These are phyloP conservation scores for Bubo blakistoni DNA, from an alignment of 2,113 vertebrate genomes.

Conservation along the genomic window DNA sequence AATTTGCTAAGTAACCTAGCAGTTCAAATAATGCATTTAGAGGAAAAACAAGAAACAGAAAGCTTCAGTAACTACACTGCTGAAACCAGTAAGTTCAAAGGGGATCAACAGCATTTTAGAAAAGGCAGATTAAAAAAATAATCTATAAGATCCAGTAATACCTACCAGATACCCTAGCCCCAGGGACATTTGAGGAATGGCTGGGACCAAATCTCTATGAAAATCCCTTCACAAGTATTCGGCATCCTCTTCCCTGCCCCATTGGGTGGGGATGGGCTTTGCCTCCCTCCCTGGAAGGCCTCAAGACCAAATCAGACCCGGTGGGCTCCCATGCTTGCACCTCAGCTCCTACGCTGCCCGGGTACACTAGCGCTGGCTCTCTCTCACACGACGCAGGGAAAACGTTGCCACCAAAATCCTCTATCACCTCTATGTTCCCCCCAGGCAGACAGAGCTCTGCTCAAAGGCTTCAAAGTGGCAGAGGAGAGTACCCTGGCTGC, in stretches of 20 bases:
- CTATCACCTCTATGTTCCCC: background rate
- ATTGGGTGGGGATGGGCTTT: background rate
- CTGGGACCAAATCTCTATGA: background rate
- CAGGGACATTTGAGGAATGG: background rate
- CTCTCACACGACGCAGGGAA: background rate
- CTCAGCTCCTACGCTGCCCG: background rate
- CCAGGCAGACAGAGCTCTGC: background rate
- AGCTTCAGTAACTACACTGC: background rate
- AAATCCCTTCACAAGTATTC: background rate
- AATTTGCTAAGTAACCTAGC: background rate
- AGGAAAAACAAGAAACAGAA: background rate
- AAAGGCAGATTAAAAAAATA: background rate
- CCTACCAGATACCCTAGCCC: background rate
- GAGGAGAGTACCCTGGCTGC: background rate
- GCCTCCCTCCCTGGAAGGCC: background rate
- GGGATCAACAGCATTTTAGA: background rate
- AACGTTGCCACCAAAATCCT: background rate
- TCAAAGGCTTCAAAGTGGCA: background rate
- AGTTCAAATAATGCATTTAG: conserved; percentile 8
- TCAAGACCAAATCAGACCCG: background rate
- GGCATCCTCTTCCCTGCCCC: background rate
- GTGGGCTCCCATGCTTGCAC: background rate
- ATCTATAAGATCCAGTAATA: background rate
- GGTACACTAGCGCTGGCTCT: fast-evolving
- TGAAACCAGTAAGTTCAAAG: background rate